Conservation (phyloP, 2,797 vertebrate species). For the Rhincodon typus region DNA sequence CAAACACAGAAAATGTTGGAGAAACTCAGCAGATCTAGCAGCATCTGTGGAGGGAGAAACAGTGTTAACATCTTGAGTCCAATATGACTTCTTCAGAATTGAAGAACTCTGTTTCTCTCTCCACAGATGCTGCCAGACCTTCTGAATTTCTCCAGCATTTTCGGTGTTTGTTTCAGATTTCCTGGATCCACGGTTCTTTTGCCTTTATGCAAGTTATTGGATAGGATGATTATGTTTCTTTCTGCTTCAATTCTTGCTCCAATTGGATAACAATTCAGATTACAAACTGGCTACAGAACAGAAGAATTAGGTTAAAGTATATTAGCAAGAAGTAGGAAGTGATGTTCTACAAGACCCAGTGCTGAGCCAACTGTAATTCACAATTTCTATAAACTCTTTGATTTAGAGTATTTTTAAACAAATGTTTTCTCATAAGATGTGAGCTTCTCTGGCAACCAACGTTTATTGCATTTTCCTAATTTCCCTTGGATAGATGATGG, state of each 20-base stretch:
- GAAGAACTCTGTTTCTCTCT: too few species aligned
- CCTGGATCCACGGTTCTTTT: too few species aligned
- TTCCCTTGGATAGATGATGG: background rate
- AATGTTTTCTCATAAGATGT: background rate
- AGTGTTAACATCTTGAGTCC: too few species aligned
- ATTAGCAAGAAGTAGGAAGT: background rate
- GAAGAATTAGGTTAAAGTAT: background rate
- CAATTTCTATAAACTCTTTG: background rate
- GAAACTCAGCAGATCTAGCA: too few species aligned
- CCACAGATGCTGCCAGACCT: too few species aligned
- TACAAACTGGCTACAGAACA: background rate
- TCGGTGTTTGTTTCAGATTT: too few species aligned
- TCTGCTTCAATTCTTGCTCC: background rate
- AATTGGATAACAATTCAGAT: background rate
- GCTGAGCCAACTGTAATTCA: background rate
- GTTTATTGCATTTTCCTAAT: background rate
- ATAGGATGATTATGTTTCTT: background rate
- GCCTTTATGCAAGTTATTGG: background rate
- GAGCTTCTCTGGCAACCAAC: background rate
- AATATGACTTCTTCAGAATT: too few species aligned
- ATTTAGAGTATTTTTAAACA: background rate
- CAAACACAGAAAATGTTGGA: too few species aligned
- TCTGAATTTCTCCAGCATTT: too few species aligned
- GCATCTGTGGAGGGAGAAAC: too few species aligned
- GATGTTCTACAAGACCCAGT: background rate